phyloP scores from a whole-genome alignment of 2,888 invertebrate species.

The Matsumyia berberina region DNA sequence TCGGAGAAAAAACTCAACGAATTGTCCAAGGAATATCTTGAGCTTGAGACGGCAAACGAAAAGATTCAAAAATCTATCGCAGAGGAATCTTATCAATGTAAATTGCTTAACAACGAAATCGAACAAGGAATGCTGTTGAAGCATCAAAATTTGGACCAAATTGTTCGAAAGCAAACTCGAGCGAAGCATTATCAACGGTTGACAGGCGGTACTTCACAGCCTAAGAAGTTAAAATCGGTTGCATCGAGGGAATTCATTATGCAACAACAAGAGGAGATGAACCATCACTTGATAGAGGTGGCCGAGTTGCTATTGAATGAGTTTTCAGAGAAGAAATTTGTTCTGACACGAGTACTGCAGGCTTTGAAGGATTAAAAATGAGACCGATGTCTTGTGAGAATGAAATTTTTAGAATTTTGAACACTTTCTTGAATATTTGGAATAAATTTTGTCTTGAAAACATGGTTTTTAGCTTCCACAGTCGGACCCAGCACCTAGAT shows the following conservation, averaged over 20 bases:
- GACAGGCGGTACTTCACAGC: slow-evolving; percentile 82
- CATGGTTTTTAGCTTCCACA: too few species aligned
- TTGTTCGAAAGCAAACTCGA: slow-evolving; percentile 89
- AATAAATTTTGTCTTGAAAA: too few species aligned
- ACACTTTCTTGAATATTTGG: not conserved
- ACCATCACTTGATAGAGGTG: slow-evolving; percentile 86
- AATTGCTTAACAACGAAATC: slow-evolving; percentile 82
- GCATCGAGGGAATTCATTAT: slow-evolving; percentile 86
- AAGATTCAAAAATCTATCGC: slow-evolving; percentile 79
- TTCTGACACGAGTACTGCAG: slow-evolving; percentile 84
- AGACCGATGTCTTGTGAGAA: not conserved
- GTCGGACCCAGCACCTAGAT: too few species aligned
- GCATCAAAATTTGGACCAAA: slow-evolving; percentile 85
- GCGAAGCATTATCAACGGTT: slow-evolving; percentile 87
- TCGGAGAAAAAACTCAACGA: slow-evolving; percentile 79
- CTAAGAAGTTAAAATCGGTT: slow-evolving; percentile 81
- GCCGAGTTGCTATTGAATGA: slow-evolving; percentile 86
- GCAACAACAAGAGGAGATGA: slow-evolving; percentile 86
- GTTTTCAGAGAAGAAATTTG: slow-evolving; percentile 86
- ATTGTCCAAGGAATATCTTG: slow-evolving; percentile 78
- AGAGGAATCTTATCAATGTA: slow-evolving; percentile 79
- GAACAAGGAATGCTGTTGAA: slow-evolving; percentile 83
- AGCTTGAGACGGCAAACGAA: slow-evolving; percentile 78
- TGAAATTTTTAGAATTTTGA: not conserved
- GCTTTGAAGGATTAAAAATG: slow-evolving; percentile 82